Evolutionary conservation across 2,888 invertebrate genomes (phyloP), one percentile per base, ranked within the genome.

Genomic region (Therioaphis trifolii): DNA sequence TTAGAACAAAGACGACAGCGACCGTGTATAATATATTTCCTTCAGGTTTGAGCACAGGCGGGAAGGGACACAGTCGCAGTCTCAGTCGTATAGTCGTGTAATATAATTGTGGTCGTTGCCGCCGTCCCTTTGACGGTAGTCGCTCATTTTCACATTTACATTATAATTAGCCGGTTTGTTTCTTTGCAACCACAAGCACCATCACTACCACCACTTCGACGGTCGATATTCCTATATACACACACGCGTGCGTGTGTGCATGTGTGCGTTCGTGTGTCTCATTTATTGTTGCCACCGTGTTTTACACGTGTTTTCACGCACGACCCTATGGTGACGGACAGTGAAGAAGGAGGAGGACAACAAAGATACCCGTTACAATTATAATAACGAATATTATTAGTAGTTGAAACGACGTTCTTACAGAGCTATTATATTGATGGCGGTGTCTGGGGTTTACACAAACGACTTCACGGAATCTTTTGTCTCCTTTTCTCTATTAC

Each of bases 121-220:
- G 75, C 75, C 43, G 79, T 71, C 80, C 82, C 82, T 82, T 82
- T 72, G 82, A 72, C 72, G 82, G 82, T 61, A 74, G 82, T 82
- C 82, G 71, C 71, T 82, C 82, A 74, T 82, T 82, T 82, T 82
- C 72, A 82, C 82, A 82, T 82, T 82, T 82, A 78, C 78, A 82
- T 82, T 82, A 82, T 82, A 82, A 82, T 82, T 82, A 82, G 82
- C 71, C 78, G 68, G 78, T 78, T 82, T 72, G 82, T 82, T 72
- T 82, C 82, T 82, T 43, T 82, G 78, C 78, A 18, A 40, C 78
- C 52, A 24, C 66, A 18, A 46, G 43, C 7, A 2, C 72, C 29
- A n/a, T 49, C 18, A 11, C 24, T 15, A 49, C 15, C 52, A 9
- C 52, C 18, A 9, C 52, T 0, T 35, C 35, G 35, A 0, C 49